phyloP scores from a whole-genome alignment of 1,140 invertebrate genomes.

The Muscidifurax raptorellus region DNA sequence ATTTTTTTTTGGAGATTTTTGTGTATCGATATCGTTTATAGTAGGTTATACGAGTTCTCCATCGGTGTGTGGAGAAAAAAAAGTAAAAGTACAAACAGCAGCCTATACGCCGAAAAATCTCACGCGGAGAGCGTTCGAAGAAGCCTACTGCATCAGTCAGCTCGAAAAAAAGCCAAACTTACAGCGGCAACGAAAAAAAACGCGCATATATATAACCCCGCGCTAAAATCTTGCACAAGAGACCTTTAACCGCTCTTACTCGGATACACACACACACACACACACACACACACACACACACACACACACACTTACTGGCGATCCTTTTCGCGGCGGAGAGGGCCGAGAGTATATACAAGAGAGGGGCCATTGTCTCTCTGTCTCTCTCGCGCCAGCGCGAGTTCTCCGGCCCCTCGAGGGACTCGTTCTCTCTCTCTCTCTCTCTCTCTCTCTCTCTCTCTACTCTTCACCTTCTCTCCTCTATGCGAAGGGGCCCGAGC shows the following conservation, averaged over 20 bases:
- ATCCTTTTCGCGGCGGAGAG: neutral
- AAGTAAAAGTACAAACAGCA: too few species aligned
- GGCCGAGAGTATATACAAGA: neutral
- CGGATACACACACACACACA: neutral
- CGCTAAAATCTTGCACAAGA: slow-evolving; percentile 23
- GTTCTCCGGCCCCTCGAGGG: slow-evolving; percentile 35
- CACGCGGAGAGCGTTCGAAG: neutral
- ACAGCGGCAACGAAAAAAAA: neutral
- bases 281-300: neutral
- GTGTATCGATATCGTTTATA: too few species aligned
- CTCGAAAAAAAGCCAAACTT: neutral
- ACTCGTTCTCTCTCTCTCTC: neutral
- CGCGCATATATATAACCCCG: neutral
- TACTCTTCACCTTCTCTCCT: neutral
- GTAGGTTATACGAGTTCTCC: too few species aligned
- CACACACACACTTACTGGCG: neutral
- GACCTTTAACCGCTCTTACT: slow-evolving; percentile 34
- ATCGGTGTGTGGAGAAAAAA: too few species aligned
- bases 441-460: neutral
- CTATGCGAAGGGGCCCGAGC: neutral
- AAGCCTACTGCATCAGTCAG: too few species aligned
- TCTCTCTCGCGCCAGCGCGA: slow-evolving; percentile 19
- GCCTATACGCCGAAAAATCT: neutral
- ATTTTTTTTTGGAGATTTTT: too few species aligned
- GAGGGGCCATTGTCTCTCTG: slow-evolving; percentile 41